phyloP scores from a whole-genome alignment of 2,888 invertebrate species.

The Ectobius pallidus region DNA sequence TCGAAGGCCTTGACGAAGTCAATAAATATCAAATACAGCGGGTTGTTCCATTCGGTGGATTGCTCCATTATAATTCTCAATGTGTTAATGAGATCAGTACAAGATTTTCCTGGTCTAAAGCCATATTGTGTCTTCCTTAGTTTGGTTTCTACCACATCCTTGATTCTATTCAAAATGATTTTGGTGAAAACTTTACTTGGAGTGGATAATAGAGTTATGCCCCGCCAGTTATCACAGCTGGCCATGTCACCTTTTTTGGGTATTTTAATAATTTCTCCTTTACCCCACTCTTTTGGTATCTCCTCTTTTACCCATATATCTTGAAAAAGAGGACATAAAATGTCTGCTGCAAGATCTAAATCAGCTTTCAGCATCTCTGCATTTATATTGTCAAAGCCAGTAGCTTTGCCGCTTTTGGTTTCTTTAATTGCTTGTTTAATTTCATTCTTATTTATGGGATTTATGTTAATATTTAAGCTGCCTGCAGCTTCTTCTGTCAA shows the following conservation, averaged over 20 bases:
- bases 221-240: not conserved
- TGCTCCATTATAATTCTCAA: not conserved
- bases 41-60: not conserved
- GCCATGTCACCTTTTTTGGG: not conserved
- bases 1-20: conserved; percentile 11
- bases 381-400: conserved; percentile 3
- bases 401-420: not conserved
- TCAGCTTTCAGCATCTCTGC: conserved; percentile 6
- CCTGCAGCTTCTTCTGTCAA: not conserved
- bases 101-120: not conserved
- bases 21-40: not conserved
- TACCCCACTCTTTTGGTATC: conserved; percentile 3
- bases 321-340: conserved; percentile 3
- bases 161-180: not conserved
- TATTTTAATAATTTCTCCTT: conserved; percentile 8
- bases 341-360: not conserved
- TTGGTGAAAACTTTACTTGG: not conserved
- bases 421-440: not conserved
- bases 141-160: not conserved
- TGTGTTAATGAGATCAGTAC: not conserved
- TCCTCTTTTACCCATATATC: not conserved
- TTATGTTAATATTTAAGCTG: conserved; percentile 8
- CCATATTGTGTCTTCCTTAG: not conserved
- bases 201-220: not conserved
- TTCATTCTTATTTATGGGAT: conserved; percentile 1